phyloP scores from a whole-genome alignment of 2,888 invertebrate species.

The Hecatera dysodea region DNA sequence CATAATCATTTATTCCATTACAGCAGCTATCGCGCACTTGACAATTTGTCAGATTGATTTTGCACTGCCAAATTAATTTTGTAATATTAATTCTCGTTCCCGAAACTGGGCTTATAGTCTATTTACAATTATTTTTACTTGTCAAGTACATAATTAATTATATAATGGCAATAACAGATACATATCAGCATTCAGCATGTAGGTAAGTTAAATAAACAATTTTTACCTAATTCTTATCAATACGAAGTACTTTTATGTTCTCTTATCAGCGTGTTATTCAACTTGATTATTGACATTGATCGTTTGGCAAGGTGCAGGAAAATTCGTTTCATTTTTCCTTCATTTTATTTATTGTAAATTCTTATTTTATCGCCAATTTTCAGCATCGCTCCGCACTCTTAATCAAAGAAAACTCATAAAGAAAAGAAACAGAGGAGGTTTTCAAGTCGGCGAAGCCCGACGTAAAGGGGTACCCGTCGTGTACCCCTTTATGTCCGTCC shows the following conservation, averaged over 20 bases:
- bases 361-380: neutral
- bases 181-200: too few species aligned
- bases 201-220: too few species aligned
- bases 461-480: too few species aligned
- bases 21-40: neutral
- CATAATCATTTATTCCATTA: neutral
- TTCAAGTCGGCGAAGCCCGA: too few species aligned
- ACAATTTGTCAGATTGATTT: neutral
- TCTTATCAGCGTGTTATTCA: conserved; percentile 23
- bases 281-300: conserved; percentile 27
- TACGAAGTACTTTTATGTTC: conserved; percentile 2
- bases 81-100: neutral
- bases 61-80: too few species aligned
- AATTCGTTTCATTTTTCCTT: conserved; percentile 15
- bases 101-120: neutral
- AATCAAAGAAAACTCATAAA: too few species aligned
- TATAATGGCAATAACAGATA: too few species aligned
- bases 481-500: too few species aligned
- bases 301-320: neutral
- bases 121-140: too few species aligned
- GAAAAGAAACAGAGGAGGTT: too few species aligned
- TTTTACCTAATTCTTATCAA: neutral
- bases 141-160: too few species aligned
- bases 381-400: neutral
- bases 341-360: neutral